Base-by-base conservation (phyloP, 2,888 invertebrate species). In the Athetis lepigone region DNA sequence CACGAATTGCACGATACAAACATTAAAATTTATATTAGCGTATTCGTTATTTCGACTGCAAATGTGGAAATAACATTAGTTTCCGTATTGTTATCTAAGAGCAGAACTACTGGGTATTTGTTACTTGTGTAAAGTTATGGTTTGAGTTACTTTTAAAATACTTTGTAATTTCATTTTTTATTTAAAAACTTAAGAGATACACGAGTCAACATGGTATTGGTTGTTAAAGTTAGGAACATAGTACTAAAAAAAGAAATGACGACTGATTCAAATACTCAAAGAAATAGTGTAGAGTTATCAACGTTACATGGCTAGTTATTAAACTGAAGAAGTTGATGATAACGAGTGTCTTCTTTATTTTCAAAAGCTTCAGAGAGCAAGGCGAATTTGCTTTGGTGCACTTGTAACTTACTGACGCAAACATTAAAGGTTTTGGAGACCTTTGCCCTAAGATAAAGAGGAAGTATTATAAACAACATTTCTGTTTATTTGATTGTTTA, bases 21-120 rank as follows among this genome's bases (percentile, higher is more conserved):
- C 68, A 80, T 78, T 75, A 75, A 70, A 70, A 70, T 70, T 51
- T 54, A 63, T 78, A 70, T 79, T 77, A 79, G 51, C 45, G 62
- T 69, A 74, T 70, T 65, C 55, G 68, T 70, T 77, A 70, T 75
- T 80, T 80, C 69, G 62, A 67, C 49, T 73, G 52, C 49, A 61
- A 75, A 75, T 69, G 67, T 65, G 68, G 70, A 68, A 71, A 81
- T 59, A 57, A 51, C 61, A 63, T 69, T 59, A 29, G 57, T 79
- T 77, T 80, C 77, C 76, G 68, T 50, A 40, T 61, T 65, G 52
- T 72, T 78, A 77, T 75, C 42, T 59, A 75, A 74, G 19, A 57
- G 37, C 19, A 33, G 58, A 54, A 13, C 13, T 33, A 33, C 13
- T 27, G n/a, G n/a, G n/a, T 39, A 72, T 67, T 59, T 43, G 37